Percentiles rank a stretch among this genome's conserved stretches.
phyloP scores from a whole-genome alignment of 2,113 vertebrate genomes.

The Noctilio leporinus region DNA sequence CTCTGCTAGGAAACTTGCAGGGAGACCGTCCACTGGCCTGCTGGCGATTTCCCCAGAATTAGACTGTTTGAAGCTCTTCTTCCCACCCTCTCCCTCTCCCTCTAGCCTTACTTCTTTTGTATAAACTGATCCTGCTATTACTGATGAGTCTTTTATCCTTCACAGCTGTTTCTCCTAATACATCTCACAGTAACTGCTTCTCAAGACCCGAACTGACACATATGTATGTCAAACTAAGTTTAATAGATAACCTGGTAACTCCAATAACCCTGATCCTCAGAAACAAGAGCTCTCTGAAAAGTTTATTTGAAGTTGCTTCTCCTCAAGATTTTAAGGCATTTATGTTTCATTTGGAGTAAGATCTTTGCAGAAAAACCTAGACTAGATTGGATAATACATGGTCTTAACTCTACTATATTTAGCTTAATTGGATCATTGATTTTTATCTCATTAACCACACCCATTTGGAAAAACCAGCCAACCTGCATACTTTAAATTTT shows the following conservation, averaged over 20 bases:
- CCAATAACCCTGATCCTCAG: background rate
- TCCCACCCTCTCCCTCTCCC: rapidly evolving
- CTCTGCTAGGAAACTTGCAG: background rate
- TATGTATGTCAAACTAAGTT: background rate
- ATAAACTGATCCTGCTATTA: background rate
- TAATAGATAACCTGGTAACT: background rate
- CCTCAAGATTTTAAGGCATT: background rate
- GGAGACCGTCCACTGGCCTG: background rate
- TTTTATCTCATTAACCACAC: background rate
- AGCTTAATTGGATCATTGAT: background rate
- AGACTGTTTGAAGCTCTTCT: background rate
- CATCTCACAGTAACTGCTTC: background rate
- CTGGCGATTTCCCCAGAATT: background rate
- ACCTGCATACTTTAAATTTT: background rate
- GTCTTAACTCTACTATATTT: background rate
- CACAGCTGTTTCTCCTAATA: background rate
- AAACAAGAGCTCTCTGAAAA: background rate
- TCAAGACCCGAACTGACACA: background rate
- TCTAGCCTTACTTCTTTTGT: background rate
- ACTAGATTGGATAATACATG: background rate
- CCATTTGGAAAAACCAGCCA: background rate
- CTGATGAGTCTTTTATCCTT: background rate
- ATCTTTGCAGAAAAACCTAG: background rate
- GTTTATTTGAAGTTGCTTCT: background rate
- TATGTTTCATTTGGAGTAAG: background rate